Evolutionary conservation across 2,113 vertebrate genomes (phyloP).

Genomic region (Melanostigma gelatinosum): DNA sequence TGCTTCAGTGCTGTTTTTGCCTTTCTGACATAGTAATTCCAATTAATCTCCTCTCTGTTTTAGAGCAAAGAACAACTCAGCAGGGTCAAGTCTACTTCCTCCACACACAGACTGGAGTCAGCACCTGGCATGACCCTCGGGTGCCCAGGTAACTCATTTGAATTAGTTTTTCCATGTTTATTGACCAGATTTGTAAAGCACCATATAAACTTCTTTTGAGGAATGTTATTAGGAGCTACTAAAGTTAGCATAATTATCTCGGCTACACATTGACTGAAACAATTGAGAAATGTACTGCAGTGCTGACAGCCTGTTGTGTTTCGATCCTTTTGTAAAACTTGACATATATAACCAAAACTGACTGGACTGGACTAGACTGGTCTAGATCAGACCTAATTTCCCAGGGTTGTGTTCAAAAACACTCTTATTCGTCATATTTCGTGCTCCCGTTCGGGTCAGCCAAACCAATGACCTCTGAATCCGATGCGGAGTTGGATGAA

Average conservation of each 20-base stretch:
- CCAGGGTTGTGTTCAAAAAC: conserved; percentile 24
- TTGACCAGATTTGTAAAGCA: neutral
- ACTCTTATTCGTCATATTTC: conserved; percentile 39
- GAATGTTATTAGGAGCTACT: neutral
- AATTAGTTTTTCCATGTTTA: neutral
- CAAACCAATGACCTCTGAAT: conserved; percentile 42
- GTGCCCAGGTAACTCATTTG: conserved; percentile 88
- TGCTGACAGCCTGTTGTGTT: conserved; percentile 11
- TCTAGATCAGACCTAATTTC: conserved; percentile 24
- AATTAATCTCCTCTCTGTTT: conserved; percentile 39
- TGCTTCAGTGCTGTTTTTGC: conserved; percentile 13
- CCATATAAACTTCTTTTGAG: neutral
- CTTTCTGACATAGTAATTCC: neutral
- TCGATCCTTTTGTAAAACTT: conserved; percentile 17
- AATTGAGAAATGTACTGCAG: neutral
- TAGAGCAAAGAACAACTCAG: conserved; percentile 97
- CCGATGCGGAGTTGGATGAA: conserved; percentile 24
- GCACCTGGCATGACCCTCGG: conserved; percentile 96
- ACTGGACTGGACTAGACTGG: conserved; percentile 38
- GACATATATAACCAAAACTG: conserved; percentile 22
- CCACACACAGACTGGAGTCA: conserved; percentile 96
- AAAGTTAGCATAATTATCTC: neutral
- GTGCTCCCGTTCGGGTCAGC: conserved; percentile 33
- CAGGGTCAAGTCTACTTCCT: conserved; percentile 98
- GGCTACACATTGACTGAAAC: neutral